phyloP scores from a whole-genome alignment of 2,888 invertebrate species.

The Mamestra brassicae region DNA sequence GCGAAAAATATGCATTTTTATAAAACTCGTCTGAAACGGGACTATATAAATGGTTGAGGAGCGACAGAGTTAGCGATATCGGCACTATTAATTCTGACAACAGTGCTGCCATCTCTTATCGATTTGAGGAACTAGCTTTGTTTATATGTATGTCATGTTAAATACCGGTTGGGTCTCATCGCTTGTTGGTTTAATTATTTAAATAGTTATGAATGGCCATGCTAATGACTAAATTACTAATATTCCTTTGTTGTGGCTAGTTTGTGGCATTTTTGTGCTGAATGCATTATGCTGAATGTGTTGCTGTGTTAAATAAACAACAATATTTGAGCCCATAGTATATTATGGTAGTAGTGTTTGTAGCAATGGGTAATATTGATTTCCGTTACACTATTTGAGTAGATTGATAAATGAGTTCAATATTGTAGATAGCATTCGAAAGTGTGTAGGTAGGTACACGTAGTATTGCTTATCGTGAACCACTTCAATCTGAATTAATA shows the following conservation, averaged over 20 bases:
- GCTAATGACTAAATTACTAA: neutral
- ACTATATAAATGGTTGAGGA: neutral
- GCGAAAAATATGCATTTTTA: slow-evolving; percentile 3
- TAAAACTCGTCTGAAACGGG: slow-evolving; percentile 2
- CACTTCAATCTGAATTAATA: no score
- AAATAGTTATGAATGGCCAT: neutral
- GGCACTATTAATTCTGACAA: slow-evolving; percentile 2
- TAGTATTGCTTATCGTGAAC: no score
- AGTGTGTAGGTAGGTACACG: no score
- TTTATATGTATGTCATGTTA: neutral
- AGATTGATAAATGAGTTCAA: no score
- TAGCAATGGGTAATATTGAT: no score
- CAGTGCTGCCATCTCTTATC: slow-evolving; percentile 43
- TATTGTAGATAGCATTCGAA: no score
- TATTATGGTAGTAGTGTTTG: no score
- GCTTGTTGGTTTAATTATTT: neutral
- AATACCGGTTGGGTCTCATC: slow-evolving; percentile 6
- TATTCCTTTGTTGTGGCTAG: neutral
- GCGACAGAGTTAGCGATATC: slow-evolving; percentile 32
- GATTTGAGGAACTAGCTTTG: slow-evolving; percentile 12
- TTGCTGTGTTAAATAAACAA: no score
- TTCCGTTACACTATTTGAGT: no score
- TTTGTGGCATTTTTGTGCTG: neutral
- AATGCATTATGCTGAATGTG: neutral
- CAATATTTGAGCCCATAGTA: no score